Evolutionary conservation across 37 sponge, comb jelly and placozoan genomes (phyloP).

Genomic region (Dysidea cf. avara): DNA sequence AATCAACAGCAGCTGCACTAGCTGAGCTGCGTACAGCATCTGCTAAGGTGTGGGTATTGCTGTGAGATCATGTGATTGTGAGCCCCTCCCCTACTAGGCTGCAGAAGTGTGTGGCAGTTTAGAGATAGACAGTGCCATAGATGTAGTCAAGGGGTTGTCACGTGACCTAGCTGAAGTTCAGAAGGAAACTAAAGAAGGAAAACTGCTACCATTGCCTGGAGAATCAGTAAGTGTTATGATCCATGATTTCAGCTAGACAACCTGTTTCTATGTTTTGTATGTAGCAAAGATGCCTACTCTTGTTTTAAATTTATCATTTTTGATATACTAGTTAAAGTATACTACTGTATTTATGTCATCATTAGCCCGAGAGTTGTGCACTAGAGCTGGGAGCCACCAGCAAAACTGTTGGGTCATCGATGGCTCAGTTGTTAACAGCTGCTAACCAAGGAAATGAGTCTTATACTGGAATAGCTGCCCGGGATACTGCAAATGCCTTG

Average conservation of each 20-base stretch:
- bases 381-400: constrained; percentile 89
- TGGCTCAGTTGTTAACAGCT: constrained; percentile 98
- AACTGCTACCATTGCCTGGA: constrained; percentile 69
- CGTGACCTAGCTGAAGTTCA: constrained; percentile 53
- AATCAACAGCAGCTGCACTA: constrained; percentile 84
- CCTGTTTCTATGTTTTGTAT: too few relatives aligned
- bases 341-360: not conserved
- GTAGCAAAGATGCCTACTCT: too few relatives aligned
- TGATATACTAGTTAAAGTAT: too few relatives aligned
- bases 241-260: too few relatives aligned
- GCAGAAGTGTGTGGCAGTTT: constrained; percentile 90
- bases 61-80: constrained; percentile 15
- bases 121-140: constrained; percentile 91
- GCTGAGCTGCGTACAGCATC: constrained; percentile 90
- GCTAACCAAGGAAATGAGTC: constrained; percentile 96
- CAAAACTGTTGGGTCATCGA: constrained; percentile 95
- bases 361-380: constrained; percentile 69
- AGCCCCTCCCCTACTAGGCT: constrained; percentile 39
- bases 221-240: constrained; percentile 49
- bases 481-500: constrained; percentile 94
- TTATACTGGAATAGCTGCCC: constrained; percentile 97
- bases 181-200: constrained; percentile 48
- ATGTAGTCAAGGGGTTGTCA: constrained; percentile 59
- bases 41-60: constrained; percentile 48
- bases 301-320: too few relatives aligned